phyloP scores from a whole-genome alignment of 2,888 invertebrate genomes.

The Drosophila aldrichi region DNA sequence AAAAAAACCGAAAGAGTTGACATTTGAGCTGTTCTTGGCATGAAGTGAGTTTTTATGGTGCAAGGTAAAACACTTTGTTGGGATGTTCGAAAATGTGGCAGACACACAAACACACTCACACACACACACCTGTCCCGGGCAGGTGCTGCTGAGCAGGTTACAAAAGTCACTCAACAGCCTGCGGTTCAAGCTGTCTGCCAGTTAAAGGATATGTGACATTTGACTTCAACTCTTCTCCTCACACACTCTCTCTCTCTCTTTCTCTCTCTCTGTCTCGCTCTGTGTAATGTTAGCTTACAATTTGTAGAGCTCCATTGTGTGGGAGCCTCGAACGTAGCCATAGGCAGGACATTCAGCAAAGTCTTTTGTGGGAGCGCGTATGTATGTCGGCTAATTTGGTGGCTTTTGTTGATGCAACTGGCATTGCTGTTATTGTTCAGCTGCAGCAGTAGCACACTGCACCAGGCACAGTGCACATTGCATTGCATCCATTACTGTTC shows the following conservation, averaged over 20 bases:
- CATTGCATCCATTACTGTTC: constrained; percentile 52
- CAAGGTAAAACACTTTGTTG: constrained; percentile 3
- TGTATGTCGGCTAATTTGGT: constrained; percentile 74
- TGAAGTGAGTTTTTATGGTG: constrained; percentile 1
- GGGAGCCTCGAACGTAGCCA: constrained; percentile 21
- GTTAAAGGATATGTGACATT: constrained; percentile 18
- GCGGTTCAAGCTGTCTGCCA: constrained; percentile 34
- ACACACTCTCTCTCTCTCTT: background rate
- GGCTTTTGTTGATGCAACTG: constrained; percentile 67
- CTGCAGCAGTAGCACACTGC: constrained; percentile 2
- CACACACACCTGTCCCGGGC: constrained; percentile 1
- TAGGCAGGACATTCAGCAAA: constrained; percentile 24
- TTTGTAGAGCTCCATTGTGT: constrained; percentile 58
- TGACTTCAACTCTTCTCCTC: background rate
- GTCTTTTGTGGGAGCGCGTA: constrained; percentile 34
- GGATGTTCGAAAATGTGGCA: constrained; percentile 6
- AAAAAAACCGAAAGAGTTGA: too few relatives aligned
- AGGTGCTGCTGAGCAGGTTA: constrained; percentile 29
- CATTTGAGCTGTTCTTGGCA: too few relatives aligned
- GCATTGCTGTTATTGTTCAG: constrained; percentile 39
- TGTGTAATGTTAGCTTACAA: constrained; percentile 47
- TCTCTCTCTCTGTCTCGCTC: background rate
- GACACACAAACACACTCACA: background rate
- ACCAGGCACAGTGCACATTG: constrained; percentile 22
- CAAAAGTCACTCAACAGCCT: constrained; percentile 49